Evolutionary conservation across 2,797 vertebrate genomes (phyloP).

Genomic region (Neosalanx taihuensis): DNA sequence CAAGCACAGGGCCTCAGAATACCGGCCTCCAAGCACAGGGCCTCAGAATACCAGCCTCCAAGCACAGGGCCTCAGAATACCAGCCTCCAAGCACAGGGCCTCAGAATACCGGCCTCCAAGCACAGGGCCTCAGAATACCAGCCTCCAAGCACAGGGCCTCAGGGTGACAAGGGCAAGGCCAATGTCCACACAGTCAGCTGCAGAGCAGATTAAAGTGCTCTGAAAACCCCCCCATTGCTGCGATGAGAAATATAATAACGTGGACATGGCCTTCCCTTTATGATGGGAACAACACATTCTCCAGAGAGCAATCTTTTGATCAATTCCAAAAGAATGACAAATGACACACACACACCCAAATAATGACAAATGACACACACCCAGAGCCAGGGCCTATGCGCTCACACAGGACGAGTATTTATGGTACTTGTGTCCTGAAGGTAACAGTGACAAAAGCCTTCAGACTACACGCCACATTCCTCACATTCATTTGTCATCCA

Average conservation of each 20-base stretch:
- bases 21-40: too few species aligned
- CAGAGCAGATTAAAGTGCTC: conserved; percentile 75
- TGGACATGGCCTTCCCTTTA: conserved; percentile 78
- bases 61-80: conserved; percentile 32
- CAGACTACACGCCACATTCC: conserved; percentile 55
- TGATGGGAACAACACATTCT: conserved; percentile 74
- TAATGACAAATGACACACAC: conserved; percentile 58
- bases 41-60: too few species aligned
- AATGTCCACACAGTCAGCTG: conserved; percentile 67
- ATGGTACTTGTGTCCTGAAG: conserved; percentile 61
- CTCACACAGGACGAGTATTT: conserved; percentile 64
- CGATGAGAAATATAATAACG: conserved; percentile 73
- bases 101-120: too few species aligned
- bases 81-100: too few species aligned
- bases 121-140: too few species aligned
- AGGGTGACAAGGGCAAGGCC: conserved; percentile 71
- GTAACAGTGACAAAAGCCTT: conserved; percentile 62
- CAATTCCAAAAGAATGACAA: conserved; percentile 62
- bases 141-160: conserved; percentile 33
- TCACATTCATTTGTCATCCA: conserved; percentile 39
- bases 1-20: too few species aligned
- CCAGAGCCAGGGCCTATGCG: conserved; percentile 58
- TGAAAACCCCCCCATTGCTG: conserved; percentile 67
- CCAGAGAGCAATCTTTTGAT: conserved; percentile 75
- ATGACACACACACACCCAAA: conserved; percentile 58